Percentiles rank a stretch among this genome's conserved stretches.
Evolutionary conservation across 1,140 invertebrate genomes (phyloP).

Genomic region (Pogonomyrmex barbatus): DNA sequence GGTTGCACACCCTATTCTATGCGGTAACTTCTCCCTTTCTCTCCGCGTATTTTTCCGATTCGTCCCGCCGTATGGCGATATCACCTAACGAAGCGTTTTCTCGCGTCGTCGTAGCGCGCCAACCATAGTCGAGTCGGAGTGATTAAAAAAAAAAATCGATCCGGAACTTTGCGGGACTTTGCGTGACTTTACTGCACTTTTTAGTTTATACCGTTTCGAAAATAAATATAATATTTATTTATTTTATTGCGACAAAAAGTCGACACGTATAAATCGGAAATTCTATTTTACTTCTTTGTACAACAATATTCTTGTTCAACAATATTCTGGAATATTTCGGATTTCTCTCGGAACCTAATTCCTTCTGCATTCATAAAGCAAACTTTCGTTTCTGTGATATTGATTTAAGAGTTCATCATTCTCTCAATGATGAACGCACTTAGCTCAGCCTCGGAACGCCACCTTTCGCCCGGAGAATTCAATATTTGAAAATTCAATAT

Average conservation of each 20-base stretch:
- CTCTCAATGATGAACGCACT: neutral
- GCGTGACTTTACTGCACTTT: neutral
- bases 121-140: constrained; percentile 10
- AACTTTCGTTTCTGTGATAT: neutral
- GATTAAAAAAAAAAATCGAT: constrained; percentile 30
- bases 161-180: constrained; percentile 16
- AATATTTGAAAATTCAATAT: constrained; percentile 60
- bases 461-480: constrained; percentile 6
- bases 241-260: neutral
- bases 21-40: constrained; percentile 33
- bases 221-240: constrained; percentile 14
- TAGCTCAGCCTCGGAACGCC: neutral
- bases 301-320: neutral
- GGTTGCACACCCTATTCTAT: constrained; percentile 41
- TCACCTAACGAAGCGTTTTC: constrained; percentile 57
- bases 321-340: neutral
- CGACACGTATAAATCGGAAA: neutral
- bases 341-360: neutral
- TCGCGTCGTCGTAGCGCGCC: constrained; percentile 11
- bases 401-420: neutral
- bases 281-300: neutral
- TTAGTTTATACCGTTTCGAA: constrained; percentile 1
- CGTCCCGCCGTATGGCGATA: constrained; percentile 43
- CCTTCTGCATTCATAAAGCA: neutral
- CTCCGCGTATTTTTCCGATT: constrained; percentile 48